Base-by-base conservation (phyloP, 2,113 vertebrate species). In the Entosphenus tridentatus region DNA sequence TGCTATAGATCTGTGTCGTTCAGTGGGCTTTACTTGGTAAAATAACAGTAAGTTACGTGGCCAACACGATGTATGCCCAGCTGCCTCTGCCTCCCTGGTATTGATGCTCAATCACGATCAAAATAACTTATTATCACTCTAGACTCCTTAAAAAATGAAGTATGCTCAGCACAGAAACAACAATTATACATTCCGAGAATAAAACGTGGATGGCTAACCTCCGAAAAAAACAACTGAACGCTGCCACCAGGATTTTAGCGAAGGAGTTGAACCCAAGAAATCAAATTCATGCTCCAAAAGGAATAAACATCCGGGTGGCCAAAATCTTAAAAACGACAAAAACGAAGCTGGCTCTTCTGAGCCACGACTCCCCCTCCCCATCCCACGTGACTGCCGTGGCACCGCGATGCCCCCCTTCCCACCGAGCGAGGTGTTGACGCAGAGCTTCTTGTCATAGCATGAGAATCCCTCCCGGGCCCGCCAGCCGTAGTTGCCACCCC, bases 391-490 rank as follows among this genome's bases (percentile, higher is more conserved):
- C 11, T 56, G 8, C 11, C 2, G 1, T 0, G 1, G 17, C 13
- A 16, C 12, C 56, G 13, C 1, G 10, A 12, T 21, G 16, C 9
- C 11, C 58, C 69, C 59, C 76, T 76, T 5, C 39, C 39, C 80
- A 95, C 92, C 87, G 70, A 96, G 73, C 2, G 92, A 90, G 56
- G 83, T 80, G 80, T 96, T 95, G 75, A 77, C 9, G 56, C 92
- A 96, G 12, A 95, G 84, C n/a, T 86, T 91, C 78, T 85, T 90
- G 74, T 96, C 92, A 0, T 92, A 97, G 75, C 92, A 96, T 73
- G 86, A 86, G 77, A 88, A 96, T 2, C 92, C 92, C 75, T 97
- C 92, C 72, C 82, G 85, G 0, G 90, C 92, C 72, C 92, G 84
- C 92, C 90, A 97, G 76, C 92, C 92, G 0, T 95, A 97, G 74